Evolutionary conservation across 2,113 vertebrate genomes (phyloP).

Genomic region (Phaethornis superciliosus): DNA sequence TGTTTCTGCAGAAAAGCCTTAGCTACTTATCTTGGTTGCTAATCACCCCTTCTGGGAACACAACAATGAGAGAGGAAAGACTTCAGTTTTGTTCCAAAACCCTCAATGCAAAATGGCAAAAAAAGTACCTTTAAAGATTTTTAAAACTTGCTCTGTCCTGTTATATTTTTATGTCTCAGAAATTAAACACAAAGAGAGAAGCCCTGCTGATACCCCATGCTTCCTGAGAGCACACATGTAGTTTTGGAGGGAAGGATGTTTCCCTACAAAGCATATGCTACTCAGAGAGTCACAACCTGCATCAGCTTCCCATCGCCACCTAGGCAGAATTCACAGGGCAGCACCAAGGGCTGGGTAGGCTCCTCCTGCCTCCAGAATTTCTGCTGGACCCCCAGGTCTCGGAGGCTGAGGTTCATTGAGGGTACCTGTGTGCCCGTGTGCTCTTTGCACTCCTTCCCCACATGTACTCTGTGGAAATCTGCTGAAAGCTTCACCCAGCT

Average conservation of each 20-base stretch:
- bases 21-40: constrained; percentile 16
- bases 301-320: background rate
- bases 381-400: background rate
- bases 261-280: rapidly evolving
- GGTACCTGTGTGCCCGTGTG: rapidly evolving
- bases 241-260: background rate
- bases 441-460: rapidly evolving
- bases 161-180: background rate
- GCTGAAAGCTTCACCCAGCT: background rate
- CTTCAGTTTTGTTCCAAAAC: background rate
- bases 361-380: background rate
- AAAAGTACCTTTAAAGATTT: background rate
- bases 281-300: background rate
- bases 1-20: constrained; percentile 4
- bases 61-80: background rate
- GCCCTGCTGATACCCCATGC: background rate
- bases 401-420: rapidly evolving
- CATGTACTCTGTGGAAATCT: rapidly evolving
- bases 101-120: background rate
- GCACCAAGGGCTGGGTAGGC: background rate
- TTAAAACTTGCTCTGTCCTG: background rate
- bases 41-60: constrained; percentile 22
- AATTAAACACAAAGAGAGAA: background rate
- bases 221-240: background rate
- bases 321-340: background rate